Percentiles rank a stretch among this genome's conserved stretches.
phyloP scores from a whole-genome alignment of 2,888 invertebrate species.

The Nesidiocoris tenuis region DNA sequence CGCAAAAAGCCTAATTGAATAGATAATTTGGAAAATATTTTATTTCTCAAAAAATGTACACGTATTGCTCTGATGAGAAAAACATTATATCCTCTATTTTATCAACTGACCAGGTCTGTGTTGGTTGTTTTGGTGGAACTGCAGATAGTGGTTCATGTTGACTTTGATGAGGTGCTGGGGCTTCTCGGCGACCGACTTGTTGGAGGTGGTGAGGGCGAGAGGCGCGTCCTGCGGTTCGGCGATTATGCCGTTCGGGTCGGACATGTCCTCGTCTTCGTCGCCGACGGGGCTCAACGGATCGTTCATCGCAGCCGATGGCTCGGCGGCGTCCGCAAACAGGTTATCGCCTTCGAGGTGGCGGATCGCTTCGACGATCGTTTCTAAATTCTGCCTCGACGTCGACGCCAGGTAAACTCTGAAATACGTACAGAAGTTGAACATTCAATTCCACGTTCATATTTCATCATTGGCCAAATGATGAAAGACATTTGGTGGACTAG shows the following conservation, averaged over 20 bases:
- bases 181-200: slow-evolving; percentile 51
- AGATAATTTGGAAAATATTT: too few relatives aligned
- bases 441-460: too few relatives aligned
- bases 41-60: too few relatives aligned
- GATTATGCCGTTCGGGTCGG: not conserved
- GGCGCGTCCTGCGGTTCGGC: slow-evolving; percentile 56
- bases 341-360: slow-evolving; percentile 96
- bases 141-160: slow-evolving; percentile 62
- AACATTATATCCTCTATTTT: too few relatives aligned
- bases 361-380: slow-evolving; percentile 98
- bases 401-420: slow-evolving; percentile 62
- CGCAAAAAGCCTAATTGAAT: too few relatives aligned
- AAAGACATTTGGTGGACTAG: too few relatives aligned
- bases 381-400: slow-evolving; percentile 89
- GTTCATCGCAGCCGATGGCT: slow-evolving; percentile 58
- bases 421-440: too few relatives aligned
- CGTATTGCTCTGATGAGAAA: too few relatives aligned
- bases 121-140: slow-evolving; percentile 63
- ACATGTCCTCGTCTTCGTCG: slow-evolving; percentile 34
- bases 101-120: slow-evolving; percentile 73
- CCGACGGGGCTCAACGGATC: slow-evolving; percentile 50
- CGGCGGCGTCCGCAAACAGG: slow-evolving; percentile 69
- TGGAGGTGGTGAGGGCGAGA: slow-evolving; percentile 61
- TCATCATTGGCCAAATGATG: too few relatives aligned
- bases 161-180: slow-evolving; percentile 50